phyloP scores from a whole-genome alignment of 2,113 vertebrate genomes.

The Recurvirostra avosetta region DNA sequence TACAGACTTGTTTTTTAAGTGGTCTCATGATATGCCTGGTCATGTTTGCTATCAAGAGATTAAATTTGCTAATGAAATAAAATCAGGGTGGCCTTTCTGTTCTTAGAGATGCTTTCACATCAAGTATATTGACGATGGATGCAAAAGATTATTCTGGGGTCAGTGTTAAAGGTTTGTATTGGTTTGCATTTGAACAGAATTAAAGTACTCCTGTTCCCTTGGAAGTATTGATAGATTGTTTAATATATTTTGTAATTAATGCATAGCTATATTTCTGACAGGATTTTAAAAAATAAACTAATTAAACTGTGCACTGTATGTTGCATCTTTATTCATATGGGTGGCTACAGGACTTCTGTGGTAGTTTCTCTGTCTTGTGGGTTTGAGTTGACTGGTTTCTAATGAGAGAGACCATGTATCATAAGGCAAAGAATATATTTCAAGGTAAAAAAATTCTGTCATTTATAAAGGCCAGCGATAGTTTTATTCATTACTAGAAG shows the following conservation, averaged over 20 bases:
- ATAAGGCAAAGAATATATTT: not conserved
- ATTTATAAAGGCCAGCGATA: not conserved
- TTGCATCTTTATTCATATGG: not conserved
- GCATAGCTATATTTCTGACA: conserved; percentile 29
- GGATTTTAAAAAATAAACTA: conserved; percentile 40
- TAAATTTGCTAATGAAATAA: not conserved
- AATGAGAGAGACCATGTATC: not conserved
- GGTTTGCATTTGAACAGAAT: conserved; percentile 9
- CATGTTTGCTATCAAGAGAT: not conserved
- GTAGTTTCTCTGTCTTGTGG: not conserved
- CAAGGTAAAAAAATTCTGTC: not conserved
- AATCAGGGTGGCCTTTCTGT: not conserved
- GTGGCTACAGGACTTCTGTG: not conserved
- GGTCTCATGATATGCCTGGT: not conserved
- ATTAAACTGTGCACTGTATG: not conserved
- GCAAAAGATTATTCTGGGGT: not conserved
- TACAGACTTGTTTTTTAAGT: not conserved
- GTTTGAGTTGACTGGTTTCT: not conserved
- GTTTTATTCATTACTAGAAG: not conserved
- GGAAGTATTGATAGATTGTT: not conserved
- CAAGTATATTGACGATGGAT: not conserved
- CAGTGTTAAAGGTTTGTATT: not conserved
- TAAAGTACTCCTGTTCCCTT: not conserved
- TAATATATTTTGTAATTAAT: conserved; percentile 62
- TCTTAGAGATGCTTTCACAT: not conserved